These are phyloP conservation scores for Acromyrmex echinatior DNA, from an alignment of 1,140 invertebrate species.

Conservation along the genomic window DNA sequence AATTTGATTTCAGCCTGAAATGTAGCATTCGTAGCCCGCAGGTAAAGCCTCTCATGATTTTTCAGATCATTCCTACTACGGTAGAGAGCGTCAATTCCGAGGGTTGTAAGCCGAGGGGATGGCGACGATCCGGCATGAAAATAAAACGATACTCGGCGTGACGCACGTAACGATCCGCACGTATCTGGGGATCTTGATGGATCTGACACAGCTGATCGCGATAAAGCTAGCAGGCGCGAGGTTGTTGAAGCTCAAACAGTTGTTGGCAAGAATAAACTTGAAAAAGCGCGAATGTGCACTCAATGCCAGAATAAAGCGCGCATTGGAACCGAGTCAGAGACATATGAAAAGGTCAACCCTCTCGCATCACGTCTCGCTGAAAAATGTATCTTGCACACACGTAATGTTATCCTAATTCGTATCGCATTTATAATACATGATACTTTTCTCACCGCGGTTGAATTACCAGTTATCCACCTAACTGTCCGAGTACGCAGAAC, in stretches of 20 bases:
- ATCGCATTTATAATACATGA: conserved; percentile 44
- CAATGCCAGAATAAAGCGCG: conserved; percentile 60
- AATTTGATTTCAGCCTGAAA: conserved; percentile 16
- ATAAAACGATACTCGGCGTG: conserved; percentile 52
- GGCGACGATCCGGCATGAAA: conserved; percentile 46
- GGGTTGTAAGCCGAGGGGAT: conserved; percentile 23
- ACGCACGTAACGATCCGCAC: conserved; percentile 34
- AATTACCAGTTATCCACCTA: background rate
- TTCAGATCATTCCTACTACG: background rate
- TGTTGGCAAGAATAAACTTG: conserved; percentile 49
- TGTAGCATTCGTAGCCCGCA: conserved; percentile 22
- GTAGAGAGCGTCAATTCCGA: background rate
- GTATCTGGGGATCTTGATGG: conserved; percentile 48
- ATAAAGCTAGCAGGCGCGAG: conserved; percentile 12
- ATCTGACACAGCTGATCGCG: conserved; percentile 61
- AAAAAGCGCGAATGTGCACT: conserved; percentile 28
- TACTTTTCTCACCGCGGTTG: background rate
- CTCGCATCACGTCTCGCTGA: background rate
- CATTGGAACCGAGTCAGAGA: conserved; percentile 69
- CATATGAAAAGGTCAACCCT: conserved; percentile 50
- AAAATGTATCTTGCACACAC: background rate
- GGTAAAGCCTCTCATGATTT: background rate
- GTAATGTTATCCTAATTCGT: conserved; percentile 21
- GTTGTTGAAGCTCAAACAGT: background rate
- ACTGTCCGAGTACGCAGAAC: background rate